A percentile compares a stretch with the other conserved stretches of the same genome.
Conservation (phyloP, 2,113 vertebrate genomes). For the Empidonax traillii region DNA sequence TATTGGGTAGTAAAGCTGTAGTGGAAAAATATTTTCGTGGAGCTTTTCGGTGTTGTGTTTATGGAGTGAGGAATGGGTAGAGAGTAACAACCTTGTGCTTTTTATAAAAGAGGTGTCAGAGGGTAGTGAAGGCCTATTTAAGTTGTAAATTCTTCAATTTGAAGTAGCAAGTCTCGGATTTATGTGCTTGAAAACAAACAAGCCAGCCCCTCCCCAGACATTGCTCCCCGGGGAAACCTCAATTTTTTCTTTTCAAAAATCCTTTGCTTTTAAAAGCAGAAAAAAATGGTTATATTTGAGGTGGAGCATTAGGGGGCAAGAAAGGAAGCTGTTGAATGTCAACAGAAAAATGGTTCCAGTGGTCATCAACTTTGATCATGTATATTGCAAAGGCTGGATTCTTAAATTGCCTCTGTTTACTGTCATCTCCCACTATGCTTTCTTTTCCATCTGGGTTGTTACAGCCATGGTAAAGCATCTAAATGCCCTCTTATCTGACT, state of each 20-base stretch:
- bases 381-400: slow-evolving; percentile 15
- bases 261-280: neutral
- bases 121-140: slow-evolving; percentile 10
- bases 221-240: neutral
- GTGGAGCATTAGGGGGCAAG: neutral
- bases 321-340: slow-evolving; percentile 17
- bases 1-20: slow-evolving; percentile 43
- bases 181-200: neutral
- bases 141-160: neutral
- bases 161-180: neutral
- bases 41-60: slow-evolving; percentile 33
- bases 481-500: slow-evolving; percentile 1
- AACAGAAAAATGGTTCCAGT: slow-evolving; percentile 11
- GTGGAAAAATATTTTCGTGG: slow-evolving; percentile 35
- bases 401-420: slow-evolving; percentile 54
- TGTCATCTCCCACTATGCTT: slow-evolving; percentile 59
- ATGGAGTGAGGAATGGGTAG: neutral
- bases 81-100: slow-evolving; percentile 15
- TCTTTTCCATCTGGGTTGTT: slow-evolving; percentile 55
- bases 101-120: neutral
- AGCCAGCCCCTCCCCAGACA: neutral
- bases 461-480: neutral
- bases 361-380: slow-evolving; percentile 25
- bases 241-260: neutral
- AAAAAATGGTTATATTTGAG: neutral